Conservation (phyloP, 2,797 vertebrate species). For the Myioborus melanocephalus region DNA sequence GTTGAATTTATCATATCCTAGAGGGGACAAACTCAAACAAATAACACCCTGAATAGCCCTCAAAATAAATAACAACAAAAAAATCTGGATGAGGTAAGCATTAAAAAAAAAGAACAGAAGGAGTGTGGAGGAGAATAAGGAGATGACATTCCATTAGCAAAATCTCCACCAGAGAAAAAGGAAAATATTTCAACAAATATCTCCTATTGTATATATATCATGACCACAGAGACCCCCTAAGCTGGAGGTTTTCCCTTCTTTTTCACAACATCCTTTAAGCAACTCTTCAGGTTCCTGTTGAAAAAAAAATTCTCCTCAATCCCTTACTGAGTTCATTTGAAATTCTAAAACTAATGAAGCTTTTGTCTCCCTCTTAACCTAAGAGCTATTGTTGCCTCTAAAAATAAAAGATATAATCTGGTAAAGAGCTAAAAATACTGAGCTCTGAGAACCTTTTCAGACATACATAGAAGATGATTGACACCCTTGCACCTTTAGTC, state of each 20-base stretch:
- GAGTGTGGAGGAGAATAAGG: neutral
- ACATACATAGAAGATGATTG: neutral
- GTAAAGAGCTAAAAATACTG: constrained; percentile 39
- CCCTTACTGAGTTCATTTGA: neutral
- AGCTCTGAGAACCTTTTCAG: neutral
- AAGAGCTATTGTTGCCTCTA: neutral
- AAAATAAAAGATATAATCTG: constrained; percentile 12
- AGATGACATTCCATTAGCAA: neutral
- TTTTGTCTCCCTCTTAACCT: constrained; percentile 37
- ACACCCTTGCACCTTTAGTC: neutral
- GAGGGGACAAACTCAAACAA: neutral
- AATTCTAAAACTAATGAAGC: constrained; percentile 27
- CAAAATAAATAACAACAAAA: neutral
- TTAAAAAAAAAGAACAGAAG: neutral
- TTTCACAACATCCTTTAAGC: neutral
- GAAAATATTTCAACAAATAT: neutral
- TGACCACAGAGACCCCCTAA: neutral
- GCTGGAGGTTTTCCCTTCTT: neutral
- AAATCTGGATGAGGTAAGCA: neutral
- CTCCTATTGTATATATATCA: neutral
- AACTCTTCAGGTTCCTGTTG: neutral
- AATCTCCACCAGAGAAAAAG: neutral
- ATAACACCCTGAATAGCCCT: rapidly evolving
- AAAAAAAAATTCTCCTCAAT: neutral
- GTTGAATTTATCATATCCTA: neutral